These are phyloP conservation scores for Osmerus eperlanus DNA, from an alignment of 2,113 vertebrate genomes.

Conservation along the genomic window DNA sequence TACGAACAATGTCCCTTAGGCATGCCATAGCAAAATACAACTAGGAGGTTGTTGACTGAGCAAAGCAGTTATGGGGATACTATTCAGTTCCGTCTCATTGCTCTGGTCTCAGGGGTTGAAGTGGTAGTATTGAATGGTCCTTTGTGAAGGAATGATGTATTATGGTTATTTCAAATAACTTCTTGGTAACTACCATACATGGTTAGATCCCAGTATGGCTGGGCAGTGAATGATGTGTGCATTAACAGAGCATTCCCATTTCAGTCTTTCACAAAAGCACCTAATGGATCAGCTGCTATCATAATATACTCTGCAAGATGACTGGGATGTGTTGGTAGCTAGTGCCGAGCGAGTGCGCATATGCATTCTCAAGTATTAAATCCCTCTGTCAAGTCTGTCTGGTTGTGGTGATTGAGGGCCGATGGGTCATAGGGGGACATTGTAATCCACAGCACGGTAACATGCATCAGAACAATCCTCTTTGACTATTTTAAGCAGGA, in stretches of 20 bases:
- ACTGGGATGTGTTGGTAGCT: neutral
- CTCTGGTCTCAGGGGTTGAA: neutral
- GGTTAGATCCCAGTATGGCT: too few species aligned
- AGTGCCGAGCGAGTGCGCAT: neutral
- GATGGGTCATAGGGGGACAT: neutral
- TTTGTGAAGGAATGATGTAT: neutral
- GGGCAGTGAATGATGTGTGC: too few species aligned
- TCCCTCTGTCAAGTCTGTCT: conserved; percentile 1
- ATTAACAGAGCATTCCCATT: neutral
- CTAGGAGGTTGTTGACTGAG: neutral
- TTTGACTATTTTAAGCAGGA: neutral
- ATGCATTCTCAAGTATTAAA: conserved; percentile 1
- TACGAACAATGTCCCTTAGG: neutral
- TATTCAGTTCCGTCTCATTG: neutral
- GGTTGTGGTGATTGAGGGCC: neutral
- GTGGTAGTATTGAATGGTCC: conserved; percentile 15
- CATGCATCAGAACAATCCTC: neutral
- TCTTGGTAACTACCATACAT: too few species aligned
- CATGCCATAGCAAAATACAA: neutral
- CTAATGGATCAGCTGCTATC: neutral
- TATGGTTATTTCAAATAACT: too few species aligned
- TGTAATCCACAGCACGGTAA: neutral
- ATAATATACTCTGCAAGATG: conserved; percentile 4
- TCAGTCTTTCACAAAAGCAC: neutral
- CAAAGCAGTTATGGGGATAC: neutral